Conservation (phyloP, 2,888 invertebrate genomes). For the Ypsolopha scabrella region DNA sequence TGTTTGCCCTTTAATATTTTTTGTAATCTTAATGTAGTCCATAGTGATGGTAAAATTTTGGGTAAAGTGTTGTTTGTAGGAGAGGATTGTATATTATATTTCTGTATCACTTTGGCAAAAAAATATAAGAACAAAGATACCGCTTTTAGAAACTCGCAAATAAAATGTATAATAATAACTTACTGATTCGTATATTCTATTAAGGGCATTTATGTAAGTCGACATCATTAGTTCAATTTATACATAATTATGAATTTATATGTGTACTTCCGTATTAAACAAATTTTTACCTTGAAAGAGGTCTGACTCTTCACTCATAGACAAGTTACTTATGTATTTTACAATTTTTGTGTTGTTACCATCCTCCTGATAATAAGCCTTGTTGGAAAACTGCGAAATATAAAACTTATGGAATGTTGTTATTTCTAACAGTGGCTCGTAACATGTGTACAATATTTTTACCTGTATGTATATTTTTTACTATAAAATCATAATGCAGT, state of each 20-base stretch:
- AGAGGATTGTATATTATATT: not conserved
- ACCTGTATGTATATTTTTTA: slow-evolving; percentile 66
- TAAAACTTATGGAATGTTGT: not conserved
- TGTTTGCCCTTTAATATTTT: slow-evolving; percentile 24
- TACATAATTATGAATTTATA: too few species aligned
- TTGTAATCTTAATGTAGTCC: not conserved
- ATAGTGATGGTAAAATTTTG: not conserved
- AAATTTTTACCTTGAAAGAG: too few species aligned
- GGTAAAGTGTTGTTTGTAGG: not conserved
- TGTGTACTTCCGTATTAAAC: too few species aligned
- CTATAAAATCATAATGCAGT: slow-evolving; percentile 68
- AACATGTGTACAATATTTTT: slow-evolving; percentile 59
- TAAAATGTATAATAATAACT: not conserved
- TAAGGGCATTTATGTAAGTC: slow-evolving; percentile 6
- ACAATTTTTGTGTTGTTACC: not conserved
- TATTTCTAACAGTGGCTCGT: slow-evolving; percentile 41
- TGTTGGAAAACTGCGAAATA: not conserved
- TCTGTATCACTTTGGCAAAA: not conserved
- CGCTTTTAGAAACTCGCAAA: not conserved
- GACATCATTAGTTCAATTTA: slow-evolving; percentile 2
- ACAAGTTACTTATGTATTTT: too few species aligned
- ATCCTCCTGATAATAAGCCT: not conserved
- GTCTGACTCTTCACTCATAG: too few species aligned
- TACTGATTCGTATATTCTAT: not conserved
- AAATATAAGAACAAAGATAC: not conserved